These are phyloP conservation scores for Apus apus DNA, from an alignment of 2,113 vertebrate genomes.

Conservation along the genomic window DNA sequence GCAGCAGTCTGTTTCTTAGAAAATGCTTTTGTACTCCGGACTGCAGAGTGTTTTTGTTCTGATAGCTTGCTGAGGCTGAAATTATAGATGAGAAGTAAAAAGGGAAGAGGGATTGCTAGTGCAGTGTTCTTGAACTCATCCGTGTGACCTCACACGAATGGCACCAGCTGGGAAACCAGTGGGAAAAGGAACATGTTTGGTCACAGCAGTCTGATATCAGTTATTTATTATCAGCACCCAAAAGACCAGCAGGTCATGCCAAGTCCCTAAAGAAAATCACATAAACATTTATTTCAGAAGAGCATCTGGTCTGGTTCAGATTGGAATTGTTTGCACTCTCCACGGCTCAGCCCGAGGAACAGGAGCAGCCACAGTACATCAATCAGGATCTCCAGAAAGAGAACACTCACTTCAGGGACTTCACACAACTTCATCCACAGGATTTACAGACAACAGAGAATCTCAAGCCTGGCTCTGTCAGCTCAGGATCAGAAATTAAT, in stretches of 20 bases:
- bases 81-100: neutral
- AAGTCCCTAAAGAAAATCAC: neutral
- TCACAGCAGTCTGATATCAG: neutral
- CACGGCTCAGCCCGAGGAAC: neutral
- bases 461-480: neutral
- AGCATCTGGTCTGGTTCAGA: neutral
- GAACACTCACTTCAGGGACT: rapidly evolving
- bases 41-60: neutral
- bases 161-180: neutral
- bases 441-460: neutral
- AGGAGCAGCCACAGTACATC: neutral
- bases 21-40: neutral
- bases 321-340: neutral
- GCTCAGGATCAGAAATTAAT: rapidly evolving
- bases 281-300: rapidly evolving
- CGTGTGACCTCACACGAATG: rapidly evolving
- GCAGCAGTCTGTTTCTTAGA: rapidly evolving
- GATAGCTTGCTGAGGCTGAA: neutral
- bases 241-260: too few species aligned
- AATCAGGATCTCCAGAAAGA: neutral
- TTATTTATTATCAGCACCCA: neutral
- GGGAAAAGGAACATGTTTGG: rapidly evolving
- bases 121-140: neutral
- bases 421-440: neutral
- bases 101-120: rapidly evolving